These are phyloP conservation scores for Schizopygopsis pylzovi DNA, from an alignment of 2,797 vertebrate species.

Conservation along the genomic window DNA sequence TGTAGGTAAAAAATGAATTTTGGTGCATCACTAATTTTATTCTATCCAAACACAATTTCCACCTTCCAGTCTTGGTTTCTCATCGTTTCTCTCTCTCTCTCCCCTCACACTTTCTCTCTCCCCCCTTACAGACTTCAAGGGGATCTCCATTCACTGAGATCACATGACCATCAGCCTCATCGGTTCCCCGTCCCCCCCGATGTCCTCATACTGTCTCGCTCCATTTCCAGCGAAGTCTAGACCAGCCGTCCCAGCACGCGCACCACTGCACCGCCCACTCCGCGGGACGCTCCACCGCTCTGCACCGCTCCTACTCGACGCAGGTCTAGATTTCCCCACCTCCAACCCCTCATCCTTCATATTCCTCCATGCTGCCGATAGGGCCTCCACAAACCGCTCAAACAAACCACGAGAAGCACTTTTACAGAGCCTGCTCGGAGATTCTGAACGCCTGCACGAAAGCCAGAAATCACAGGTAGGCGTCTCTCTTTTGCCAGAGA, in stretches of 20 bases:
- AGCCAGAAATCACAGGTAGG: neutral
- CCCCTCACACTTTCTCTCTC: slow-evolving; percentile 55
- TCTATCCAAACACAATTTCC: slow-evolving; percentile 31
- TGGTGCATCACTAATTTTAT: slow-evolving; percentile 29
- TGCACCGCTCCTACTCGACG: slow-evolving; percentile 81
- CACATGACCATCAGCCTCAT: slow-evolving; percentile 91
- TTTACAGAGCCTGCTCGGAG: slow-evolving; percentile 16
- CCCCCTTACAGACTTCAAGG: slow-evolving; percentile 81
- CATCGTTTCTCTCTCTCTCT: slow-evolving; percentile 32
- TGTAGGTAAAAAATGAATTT: neutral
- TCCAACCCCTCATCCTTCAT: slow-evolving; percentile 70
- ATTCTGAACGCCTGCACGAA: neutral
- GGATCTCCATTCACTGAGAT: slow-evolving; percentile 87
- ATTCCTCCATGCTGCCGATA: slow-evolving; percentile 46
- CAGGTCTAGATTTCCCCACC: slow-evolving; percentile 74
- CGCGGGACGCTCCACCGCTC: slow-evolving; percentile 71
- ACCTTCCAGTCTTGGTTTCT: slow-evolving; percentile 57
- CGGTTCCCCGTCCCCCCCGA: slow-evolving; percentile 85
- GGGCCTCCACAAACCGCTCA: slow-evolving; percentile 52
- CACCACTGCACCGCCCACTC: slow-evolving; percentile 74
- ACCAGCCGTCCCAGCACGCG: slow-evolving; percentile 78
- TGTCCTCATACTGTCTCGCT: slow-evolving; percentile 87
- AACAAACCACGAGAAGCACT: slow-evolving; percentile 35
- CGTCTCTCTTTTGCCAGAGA: neutral
- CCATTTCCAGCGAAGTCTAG: slow-evolving; percentile 89